Conservation (phyloP, 2,113 vertebrate genomes). For the Sialia sialis region DNA sequence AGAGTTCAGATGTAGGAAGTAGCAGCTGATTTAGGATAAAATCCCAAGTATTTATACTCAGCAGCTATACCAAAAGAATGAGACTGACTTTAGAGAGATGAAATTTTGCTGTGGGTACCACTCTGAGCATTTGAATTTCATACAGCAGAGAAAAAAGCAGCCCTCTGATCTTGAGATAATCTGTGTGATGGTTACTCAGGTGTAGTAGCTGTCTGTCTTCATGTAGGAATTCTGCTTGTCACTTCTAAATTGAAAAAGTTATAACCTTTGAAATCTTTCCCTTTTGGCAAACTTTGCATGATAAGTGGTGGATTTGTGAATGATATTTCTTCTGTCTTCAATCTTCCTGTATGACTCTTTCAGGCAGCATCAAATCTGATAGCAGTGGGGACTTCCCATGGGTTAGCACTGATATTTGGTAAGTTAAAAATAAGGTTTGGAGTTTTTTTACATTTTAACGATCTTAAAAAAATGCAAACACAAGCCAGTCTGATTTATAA, state of each 20-base stretch:
- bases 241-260: neutral
- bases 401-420: slow-evolving; percentile 95
- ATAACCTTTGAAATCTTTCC: neutral
- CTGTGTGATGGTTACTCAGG: accelerated
- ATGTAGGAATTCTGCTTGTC: neutral
- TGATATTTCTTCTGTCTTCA: neutral
- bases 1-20: neutral
- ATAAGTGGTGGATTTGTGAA: neutral
- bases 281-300: neutral
- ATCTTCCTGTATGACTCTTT: slow-evolving; percentile 24
- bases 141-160: neutral
- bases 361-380: slow-evolving; percentile 93
- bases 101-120: neutral
- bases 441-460: neutral
- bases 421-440: slow-evolving; percentile 64
- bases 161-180: neutral
- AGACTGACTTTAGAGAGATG: neutral
- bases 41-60: neutral
- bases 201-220: neutral
- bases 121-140: neutral
- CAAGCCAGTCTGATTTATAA: neutral
- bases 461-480: neutral
- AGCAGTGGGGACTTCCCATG: slow-evolving; percentile 97
- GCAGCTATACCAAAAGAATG: neutral
- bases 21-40: neutral